Conservation (phyloP, 1,140 invertebrate species). For the Mamestra configurata region DNA sequence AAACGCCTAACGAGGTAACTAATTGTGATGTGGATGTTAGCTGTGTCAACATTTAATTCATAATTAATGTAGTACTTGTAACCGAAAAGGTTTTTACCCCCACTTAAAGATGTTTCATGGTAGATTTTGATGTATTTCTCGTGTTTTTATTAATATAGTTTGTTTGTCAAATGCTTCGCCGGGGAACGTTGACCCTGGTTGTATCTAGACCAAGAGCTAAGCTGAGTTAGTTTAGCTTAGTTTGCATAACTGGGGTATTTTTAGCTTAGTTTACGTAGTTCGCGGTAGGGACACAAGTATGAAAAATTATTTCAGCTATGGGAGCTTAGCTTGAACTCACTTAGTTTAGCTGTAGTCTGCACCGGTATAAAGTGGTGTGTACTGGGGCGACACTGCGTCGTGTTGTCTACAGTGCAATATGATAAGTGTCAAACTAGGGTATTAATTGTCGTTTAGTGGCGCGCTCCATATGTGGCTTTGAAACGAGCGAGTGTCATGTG, state of each 20-base stretch:
- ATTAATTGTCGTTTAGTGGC: conserved; percentile 60
- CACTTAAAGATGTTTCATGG: conserved; percentile 22
- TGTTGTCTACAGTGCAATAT: conserved; percentile 61
- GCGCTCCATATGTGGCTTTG: neutral
- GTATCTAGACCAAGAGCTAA: too few relatives aligned
- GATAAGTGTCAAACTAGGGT: conserved; percentile 77
- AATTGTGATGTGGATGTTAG: conserved; percentile 37
- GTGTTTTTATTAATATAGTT: conserved; percentile 34
- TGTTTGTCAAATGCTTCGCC: conserved; percentile 39
- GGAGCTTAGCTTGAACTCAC: too few relatives aligned
- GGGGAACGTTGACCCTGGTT: neutral
- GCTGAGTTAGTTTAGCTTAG: too few relatives aligned
- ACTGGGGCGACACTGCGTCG: conserved; percentile 10
- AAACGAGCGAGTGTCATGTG: conserved; percentile 11
- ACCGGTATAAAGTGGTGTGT: neutral
- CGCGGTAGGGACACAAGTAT: too few relatives aligned
- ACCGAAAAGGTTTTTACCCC: conserved; percentile 8
- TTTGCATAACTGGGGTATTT: too few relatives aligned
- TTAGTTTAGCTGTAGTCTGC: too few relatives aligned
- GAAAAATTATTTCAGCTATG: too few relatives aligned
- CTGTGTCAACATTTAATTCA: conserved; percentile 35
- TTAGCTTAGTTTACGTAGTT: too few relatives aligned
- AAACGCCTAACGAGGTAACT: conserved; percentile 41
- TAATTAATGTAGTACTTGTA: conserved; percentile 25
- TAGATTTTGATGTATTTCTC: conserved; percentile 37